These are phyloP conservation scores for Enteromius treurensis DNA, from an alignment of 2,797 vertebrate species.

Conservation along the genomic window DNA sequence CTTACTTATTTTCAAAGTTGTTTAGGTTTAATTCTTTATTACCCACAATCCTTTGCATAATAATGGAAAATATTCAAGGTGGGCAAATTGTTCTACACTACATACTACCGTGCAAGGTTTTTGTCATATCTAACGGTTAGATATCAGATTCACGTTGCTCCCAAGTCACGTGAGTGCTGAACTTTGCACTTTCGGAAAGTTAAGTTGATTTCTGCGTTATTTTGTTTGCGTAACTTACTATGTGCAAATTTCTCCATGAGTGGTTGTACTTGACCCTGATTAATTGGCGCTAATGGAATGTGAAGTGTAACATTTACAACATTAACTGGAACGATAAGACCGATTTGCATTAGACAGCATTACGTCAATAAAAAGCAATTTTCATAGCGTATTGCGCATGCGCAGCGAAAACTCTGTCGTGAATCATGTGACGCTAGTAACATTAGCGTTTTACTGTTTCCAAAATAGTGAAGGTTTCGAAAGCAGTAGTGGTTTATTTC, in stretches of 20 bases:
- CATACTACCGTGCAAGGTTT: background rate
- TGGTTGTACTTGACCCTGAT: background rate
- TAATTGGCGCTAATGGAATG: background rate
- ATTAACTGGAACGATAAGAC: background rate
- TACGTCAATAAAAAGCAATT: background rate
- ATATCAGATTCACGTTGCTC: background rate
- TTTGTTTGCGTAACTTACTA: background rate
- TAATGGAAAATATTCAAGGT: conserved; percentile 11
- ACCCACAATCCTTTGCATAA: conserved; percentile 8
- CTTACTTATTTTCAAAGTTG: background rate
- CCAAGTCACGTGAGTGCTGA: background rate
- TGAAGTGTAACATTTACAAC: background rate
- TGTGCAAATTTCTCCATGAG: background rate
- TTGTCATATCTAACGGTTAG: background rate
- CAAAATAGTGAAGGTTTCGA: background rate
- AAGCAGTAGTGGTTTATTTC: background rate
- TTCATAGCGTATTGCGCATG: conserved; percentile 3
- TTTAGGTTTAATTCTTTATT: background rate
- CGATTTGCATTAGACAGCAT: background rate
- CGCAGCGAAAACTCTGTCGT: background rate
- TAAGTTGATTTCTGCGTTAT: background rate
- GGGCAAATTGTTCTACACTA: background rate
- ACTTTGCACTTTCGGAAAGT: background rate
- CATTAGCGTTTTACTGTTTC: background rate
- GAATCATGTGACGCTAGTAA: too few species aligned